These are phyloP conservation scores for Oryzias curvinotus DNA, from an alignment of 2,113 vertebrate species.

Conservation along the genomic window DNA sequence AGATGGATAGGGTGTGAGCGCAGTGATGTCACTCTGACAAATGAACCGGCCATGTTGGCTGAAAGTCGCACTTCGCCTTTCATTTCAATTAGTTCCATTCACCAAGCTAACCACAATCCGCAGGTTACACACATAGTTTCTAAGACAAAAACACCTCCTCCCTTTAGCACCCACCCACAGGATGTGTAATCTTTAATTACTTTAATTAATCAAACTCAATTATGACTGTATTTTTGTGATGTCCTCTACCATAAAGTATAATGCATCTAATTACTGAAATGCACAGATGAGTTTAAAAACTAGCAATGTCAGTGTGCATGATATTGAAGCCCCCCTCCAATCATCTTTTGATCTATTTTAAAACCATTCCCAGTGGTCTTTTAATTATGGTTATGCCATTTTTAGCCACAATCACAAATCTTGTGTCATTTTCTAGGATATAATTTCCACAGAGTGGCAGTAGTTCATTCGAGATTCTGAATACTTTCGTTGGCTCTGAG, in stretches of 20 bases:
- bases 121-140: slow-evolving; percentile 57
- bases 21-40: slow-evolving; percentile 85
- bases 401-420: no score
- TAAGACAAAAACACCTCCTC: slow-evolving; percentile 39
- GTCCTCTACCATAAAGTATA: slow-evolving; percentile 62
- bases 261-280: slow-evolving; percentile 53
- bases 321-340: no score
- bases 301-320: slow-evolving; percentile 42
- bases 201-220: slow-evolving; percentile 70
- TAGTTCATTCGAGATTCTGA: no score
- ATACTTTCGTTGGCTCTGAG: no score
- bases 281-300: slow-evolving; percentile 46
- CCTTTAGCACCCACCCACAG: slow-evolving; percentile 47
- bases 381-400: no score
- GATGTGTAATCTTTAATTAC: slow-evolving; percentile 67
- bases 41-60: slow-evolving; percentile 78
- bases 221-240: slow-evolving; percentile 67
- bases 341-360: no score
- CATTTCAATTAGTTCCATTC: slow-evolving; percentile 84
- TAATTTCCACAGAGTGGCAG: no score
- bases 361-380: no score
- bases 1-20: slow-evolving; percentile 84
- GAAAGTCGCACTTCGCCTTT: slow-evolving; percentile 83
- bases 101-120: slow-evolving; percentile 56
- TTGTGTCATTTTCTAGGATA: no score